Evolutionary conservation across 1,140 invertebrate genomes (phyloP).

Genomic region (Ctenoplectra terminalis): DNA sequence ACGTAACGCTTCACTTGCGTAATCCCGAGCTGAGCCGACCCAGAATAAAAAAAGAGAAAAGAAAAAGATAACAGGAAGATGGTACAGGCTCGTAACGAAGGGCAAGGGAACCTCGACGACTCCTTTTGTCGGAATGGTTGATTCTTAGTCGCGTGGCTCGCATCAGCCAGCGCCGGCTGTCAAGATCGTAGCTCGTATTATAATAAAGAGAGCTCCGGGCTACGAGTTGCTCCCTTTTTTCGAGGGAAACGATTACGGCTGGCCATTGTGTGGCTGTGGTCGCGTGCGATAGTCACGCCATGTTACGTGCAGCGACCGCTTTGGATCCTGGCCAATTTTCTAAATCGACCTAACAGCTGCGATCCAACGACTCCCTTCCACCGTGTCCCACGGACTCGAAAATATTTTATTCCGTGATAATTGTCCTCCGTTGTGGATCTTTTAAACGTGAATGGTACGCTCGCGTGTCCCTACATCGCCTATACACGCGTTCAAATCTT

Average conservation of each 20-base stretch:
- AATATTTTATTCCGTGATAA: conserved; percentile 24
- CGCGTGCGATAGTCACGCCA: conserved; percentile 77
- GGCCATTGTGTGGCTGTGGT: conserved; percentile 66
- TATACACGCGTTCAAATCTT: neutral
- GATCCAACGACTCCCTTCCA: neutral
- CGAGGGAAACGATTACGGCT: conserved; percentile 67
- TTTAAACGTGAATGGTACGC: neutral
- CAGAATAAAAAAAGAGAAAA: neutral
- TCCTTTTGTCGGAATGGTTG: conserved; percentile 35
- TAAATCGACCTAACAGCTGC: conserved; percentile 75
- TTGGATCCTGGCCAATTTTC: conserved; percentile 71
- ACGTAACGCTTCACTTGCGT: neutral
- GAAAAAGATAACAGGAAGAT: neutral
- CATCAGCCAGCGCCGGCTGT: conserved; percentile 46
- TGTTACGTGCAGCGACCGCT: conserved; percentile 59
- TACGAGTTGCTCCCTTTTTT: conserved; percentile 60
- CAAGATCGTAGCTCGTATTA: conserved; percentile 38
- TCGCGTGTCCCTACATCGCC: neutral
- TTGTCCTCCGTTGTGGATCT: neutral
- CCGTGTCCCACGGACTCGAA: neutral
- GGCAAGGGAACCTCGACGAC: neutral
- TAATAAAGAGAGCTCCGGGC: conserved; percentile 48
- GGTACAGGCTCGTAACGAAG: neutral
- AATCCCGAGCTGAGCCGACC: neutral
- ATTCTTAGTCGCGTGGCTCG: conserved; percentile 71